Base-by-base conservation (phyloP, 2,113 vertebrate species). In the Dipodomys spectabilis region DNA sequence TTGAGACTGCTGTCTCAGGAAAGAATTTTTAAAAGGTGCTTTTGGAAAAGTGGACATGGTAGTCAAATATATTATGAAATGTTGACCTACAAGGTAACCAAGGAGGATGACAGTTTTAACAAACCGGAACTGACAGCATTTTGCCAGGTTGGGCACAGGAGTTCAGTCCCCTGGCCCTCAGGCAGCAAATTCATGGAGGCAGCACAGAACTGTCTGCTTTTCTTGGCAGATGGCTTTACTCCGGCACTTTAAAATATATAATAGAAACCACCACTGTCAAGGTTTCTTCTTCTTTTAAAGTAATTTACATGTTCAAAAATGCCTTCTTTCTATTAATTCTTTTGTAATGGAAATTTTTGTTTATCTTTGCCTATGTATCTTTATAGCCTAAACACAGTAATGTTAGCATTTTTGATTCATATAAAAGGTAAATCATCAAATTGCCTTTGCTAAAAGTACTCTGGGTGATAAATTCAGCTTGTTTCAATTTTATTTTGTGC, bases 381-480 rank as follows among this genome's bases (percentile, higher is more conserved):
- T 79, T 25, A 95, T 49, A 45, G 8, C 15, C 69, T 77, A 27
- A 13, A 71, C 7, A 74, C 65, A 85, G 81, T 90, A 82, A 80
- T 45, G 45, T 87, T 19, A 73, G 11, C 53, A 68, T 92, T 92
- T 85, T 88, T 27, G 82, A 78, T 71, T 86, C 68, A 88, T 77
- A 74, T 72, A 84, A 91, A 95, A 90, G n/a, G 57, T 81, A 95
- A 94, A 92, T 74, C 45, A 71, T 53, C 53, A 87, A 77, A 93
- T 8, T 82, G 23, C 49, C 75, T 86, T 92, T 91, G 53, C 71
- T 88, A 57, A 71, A 94, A 92, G 73, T 91, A 81, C 39, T 60
- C 68, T 69, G 65, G 65, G 77, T 73, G 32, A 77, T 28, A 86
- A 83, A 93, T 84, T 83, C 16, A 74, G 35, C 81, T 25, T 60